These are phyloP conservation scores for Furnarius figulus DNA, from an alignment of 2,113 vertebrate genomes.

Conservation along the genomic window DNA sequence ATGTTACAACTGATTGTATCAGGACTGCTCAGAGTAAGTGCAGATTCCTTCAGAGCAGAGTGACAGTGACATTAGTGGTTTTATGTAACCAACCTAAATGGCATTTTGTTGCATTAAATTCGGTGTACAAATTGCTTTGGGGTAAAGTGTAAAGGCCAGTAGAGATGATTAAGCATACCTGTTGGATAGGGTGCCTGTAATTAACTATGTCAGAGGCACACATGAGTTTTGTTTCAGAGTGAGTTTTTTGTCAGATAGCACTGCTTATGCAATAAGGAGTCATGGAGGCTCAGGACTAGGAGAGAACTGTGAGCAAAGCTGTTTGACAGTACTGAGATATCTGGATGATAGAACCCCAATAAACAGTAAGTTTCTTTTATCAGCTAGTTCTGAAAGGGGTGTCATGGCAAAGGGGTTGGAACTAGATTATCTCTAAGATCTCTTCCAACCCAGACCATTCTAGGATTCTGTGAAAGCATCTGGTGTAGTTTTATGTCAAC, in stretches of 20 bases:
- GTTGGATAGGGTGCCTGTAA: neutral
- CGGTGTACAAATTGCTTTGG: rapidly evolving
- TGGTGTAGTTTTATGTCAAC: neutral
- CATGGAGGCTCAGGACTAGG: neutral
- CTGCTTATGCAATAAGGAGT: neutral
- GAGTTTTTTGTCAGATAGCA: neutral
- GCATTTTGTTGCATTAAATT: neutral
- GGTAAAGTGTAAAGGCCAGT: neutral
- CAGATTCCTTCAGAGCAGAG: neutral
- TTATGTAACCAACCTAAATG: neutral
- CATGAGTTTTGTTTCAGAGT: neutral
- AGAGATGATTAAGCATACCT: neutral
- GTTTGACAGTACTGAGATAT: neutral
- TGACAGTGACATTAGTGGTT: neutral
- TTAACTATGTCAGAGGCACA: neutral
- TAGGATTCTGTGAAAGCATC: neutral
- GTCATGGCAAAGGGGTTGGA: rapidly evolving
- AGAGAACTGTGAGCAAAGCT: neutral
- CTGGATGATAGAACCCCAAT: neutral
- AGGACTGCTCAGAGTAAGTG: neutral
- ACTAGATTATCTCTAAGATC: no score
- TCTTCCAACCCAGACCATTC: neutral
- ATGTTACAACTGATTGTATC: neutral
- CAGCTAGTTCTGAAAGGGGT: neutral
- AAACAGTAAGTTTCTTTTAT: neutral